Evolutionary conservation across 2,797 vertebrate genomes (phyloP).

Genomic region (Sciurus carolinensis): DNA sequence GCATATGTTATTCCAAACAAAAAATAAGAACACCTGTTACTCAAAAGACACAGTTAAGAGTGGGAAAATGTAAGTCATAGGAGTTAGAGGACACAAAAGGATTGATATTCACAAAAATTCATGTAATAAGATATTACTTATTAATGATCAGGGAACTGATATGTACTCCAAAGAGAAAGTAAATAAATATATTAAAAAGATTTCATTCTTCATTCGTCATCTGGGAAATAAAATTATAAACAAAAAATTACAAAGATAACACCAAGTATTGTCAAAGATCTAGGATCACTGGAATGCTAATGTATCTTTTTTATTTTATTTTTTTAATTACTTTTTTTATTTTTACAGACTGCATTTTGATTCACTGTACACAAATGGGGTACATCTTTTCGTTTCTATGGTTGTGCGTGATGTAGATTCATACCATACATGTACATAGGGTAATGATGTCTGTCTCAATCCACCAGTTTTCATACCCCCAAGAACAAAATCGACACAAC

Average conservation of each 20-base stretch:
- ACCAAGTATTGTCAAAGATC: not conserved
- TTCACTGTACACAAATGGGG: no score
- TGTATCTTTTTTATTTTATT: not conserved
- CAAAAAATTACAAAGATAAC: not conserved
- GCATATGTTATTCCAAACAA: not conserved
- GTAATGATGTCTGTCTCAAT: no score
- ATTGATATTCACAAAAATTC: not conserved
- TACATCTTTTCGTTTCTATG: no score
- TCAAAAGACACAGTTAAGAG: not conserved
- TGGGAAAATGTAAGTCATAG: not conserved
- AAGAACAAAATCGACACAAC: not conserved
- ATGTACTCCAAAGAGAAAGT: not conserved
- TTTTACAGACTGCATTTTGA: no score
- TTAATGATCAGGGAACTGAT: not conserved
- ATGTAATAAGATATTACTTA: not conserved
- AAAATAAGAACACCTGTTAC: not conserved
- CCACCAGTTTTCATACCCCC: no score
- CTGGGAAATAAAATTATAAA: not conserved
- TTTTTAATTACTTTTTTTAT: no score
- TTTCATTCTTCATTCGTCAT: not conserved
- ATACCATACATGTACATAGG: no score
- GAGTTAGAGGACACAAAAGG: not conserved
- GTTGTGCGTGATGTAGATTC: no score
- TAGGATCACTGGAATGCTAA: not conserved
- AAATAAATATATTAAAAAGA: not conserved